phyloP scores from a whole-genome alignment of 2,888 invertebrate genomes.

The Conus canariensis region DNA sequence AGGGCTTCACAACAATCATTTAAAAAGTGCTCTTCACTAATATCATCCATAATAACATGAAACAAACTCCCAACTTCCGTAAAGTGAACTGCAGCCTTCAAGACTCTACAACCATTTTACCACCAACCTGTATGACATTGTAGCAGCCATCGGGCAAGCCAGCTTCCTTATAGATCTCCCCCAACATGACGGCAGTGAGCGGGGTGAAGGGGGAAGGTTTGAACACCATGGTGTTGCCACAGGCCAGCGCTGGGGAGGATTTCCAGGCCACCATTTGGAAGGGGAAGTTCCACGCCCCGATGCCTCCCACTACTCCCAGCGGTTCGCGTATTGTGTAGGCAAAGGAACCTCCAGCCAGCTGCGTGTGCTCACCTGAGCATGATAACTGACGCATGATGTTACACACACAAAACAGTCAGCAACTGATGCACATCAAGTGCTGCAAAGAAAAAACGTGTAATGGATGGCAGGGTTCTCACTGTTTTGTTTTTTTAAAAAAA shows the following conservation, averaged over 20 bases:
- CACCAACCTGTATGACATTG: conserved; percentile 81
- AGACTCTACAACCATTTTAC: conserved; percentile 60
- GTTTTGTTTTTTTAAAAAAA: too few species aligned
- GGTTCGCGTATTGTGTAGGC: conserved; percentile 81
- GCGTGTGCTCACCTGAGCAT: conserved; percentile 79
- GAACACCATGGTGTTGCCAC: conserved; percentile 82
- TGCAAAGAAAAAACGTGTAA: too few species aligned
- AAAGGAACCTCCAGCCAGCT: conserved; percentile 79
- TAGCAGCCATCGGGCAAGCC: conserved; percentile 81
- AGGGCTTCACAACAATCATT: too few species aligned
- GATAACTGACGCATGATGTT: background rate
- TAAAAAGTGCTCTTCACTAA: too few species aligned
- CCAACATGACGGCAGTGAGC: conserved; percentile 81
- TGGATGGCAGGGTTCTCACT: too few species aligned
- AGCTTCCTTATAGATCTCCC: conserved; percentile 80
- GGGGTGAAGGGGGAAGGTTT: conserved; percentile 83
- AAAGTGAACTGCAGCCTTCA: too few species aligned
- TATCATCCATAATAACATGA: too few species aligned
- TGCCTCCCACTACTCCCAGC: conserved; percentile 81
- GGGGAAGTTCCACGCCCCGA: conserved; percentile 83
- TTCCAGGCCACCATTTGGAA: conserved; percentile 81
- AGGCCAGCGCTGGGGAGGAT: conserved; percentile 81
- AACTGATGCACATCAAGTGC: too few species aligned
- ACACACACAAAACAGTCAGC: too few species aligned
- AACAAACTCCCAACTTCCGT: too few species aligned